Evolutionary conservation across 2,888 invertebrate species (phyloP).

Genomic region (Orchesella flavescens): DNA sequence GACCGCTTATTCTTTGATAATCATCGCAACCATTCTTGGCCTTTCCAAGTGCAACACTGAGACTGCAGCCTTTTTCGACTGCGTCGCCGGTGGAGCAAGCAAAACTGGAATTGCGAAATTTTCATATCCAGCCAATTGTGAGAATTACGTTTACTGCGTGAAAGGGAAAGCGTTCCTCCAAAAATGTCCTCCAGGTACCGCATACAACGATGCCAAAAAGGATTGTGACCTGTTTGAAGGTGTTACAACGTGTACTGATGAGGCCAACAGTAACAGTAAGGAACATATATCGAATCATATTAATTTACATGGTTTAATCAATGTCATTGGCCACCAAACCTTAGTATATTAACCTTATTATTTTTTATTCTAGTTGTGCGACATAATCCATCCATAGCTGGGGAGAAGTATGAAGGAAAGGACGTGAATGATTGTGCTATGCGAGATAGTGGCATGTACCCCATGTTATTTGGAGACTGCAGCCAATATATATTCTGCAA

Average conservation of each 20-base stretch:
- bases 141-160: background rate
- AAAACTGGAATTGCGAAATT: background rate
- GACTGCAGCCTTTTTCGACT: background rate
- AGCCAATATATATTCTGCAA: background rate
- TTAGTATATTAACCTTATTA: background rate
- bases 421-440: background rate
- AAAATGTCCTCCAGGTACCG: background rate
- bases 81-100: background rate
- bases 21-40: no score
- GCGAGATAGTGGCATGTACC: conserved; percentile 1
- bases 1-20: no score
- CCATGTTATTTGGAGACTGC: conserved; percentile 2
- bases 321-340: background rate
- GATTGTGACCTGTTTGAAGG: background rate
- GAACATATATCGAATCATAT: background rate
- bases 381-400: background rate
- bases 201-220: background rate
- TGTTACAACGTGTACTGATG: background rate
- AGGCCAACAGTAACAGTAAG: background rate
- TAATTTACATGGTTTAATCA: no score
- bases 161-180: background rate
- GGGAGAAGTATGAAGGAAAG: background rate
- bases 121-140: background rate
- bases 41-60: no score
- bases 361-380: background rate